Percentiles rank a stretch among this genome's conserved stretches.
Evolutionary conservation across 2,797 vertebrate genomes (phyloP).

Genomic region (Brachyalestes nurse): DNA sequence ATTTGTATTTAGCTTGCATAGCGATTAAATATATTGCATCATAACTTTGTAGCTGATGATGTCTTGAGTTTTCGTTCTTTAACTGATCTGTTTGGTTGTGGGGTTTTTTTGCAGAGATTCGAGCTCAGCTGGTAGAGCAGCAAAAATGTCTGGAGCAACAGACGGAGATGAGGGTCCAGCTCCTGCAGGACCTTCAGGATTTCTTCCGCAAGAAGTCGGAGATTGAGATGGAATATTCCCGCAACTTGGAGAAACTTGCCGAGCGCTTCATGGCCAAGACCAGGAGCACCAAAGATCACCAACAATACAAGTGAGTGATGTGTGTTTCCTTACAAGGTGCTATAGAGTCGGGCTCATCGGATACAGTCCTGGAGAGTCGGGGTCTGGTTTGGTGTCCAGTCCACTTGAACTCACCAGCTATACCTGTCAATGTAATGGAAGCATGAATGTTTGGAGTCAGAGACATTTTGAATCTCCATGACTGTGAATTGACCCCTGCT

Average conservation of each 20-base stretch:
- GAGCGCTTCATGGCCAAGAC: conserved; percentile 99
- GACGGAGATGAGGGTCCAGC: conserved; percentile 96
- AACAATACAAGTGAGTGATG: conserved; percentile 92
- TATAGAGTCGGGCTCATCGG: not conserved
- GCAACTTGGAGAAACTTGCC: conserved; percentile 95
- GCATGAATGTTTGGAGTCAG: not conserved
- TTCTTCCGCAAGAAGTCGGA: conserved; percentile 99
- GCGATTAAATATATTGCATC: no score
- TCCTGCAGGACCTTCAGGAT: conserved; percentile 97
- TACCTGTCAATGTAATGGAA: not conserved
- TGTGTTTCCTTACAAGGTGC: not conserved
- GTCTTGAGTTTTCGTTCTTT: conserved; percentile 25
- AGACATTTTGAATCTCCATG: not conserved
- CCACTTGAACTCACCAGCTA: not conserved
- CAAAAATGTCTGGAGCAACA: conserved; percentile 99
- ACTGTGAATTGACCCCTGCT: not conserved
- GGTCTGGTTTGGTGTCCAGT: not conserved
- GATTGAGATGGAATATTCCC: conserved; percentile 97
- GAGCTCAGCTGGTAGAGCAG: conserved; percentile 95
- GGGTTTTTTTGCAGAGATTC: conserved; percentile 84
- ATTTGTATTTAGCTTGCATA: not conserved
- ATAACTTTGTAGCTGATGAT: not conserved
- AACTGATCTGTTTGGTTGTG: conserved; percentile 55
- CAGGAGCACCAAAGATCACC: conserved; percentile 96
- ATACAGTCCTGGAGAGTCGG: not conserved